A percentile compares a stretch with the other conserved stretches of the same genome.
Evolutionary conservation across 2,888 invertebrate species (phyloP).

Genomic region (Xanthorhoe spadicearia): DNA sequence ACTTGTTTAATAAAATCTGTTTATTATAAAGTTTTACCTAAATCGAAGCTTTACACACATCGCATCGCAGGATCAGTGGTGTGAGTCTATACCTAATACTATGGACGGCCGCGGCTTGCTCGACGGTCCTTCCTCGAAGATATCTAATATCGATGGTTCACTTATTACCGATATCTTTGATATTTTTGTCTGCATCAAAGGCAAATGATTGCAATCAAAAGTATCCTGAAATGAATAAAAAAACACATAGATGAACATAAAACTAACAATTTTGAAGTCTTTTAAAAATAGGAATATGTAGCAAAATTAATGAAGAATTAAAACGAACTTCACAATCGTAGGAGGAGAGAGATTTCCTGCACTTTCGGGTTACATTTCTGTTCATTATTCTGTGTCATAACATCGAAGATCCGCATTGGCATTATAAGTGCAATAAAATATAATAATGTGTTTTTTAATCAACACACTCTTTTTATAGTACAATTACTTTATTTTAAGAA

Average conservation of each 20-base stretch:
- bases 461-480: no score
- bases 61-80: conserved; percentile 28
- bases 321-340: no score
- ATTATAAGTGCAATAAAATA: no score
- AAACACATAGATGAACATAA: not conserved
- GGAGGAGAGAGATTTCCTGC: no score
- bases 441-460: no score
- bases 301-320: no score
- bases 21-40: conserved; percentile 37
- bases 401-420: no score
- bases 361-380: no score
- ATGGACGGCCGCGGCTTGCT: conserved; percentile 6
- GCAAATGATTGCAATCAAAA: conserved; percentile 60
- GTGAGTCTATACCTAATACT: conserved; percentile 23
- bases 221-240: conserved; percentile 48
- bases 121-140: conserved; percentile 1
- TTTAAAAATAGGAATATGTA: not conserved
- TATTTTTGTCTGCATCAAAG: conserved; percentile 42
- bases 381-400: no score
- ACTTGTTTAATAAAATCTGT: conserved; percentile 11
- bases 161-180: conserved; percentile 9
- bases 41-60: conserved; percentile 37
- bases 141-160: conserved; percentile 21
- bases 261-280: not conserved
- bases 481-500: no score